Percentiles rank a stretch among this genome's conserved stretches.
Conservation (phyloP, 2,797 vertebrate genomes). For the Acrocephalus scirpaceus region DNA sequence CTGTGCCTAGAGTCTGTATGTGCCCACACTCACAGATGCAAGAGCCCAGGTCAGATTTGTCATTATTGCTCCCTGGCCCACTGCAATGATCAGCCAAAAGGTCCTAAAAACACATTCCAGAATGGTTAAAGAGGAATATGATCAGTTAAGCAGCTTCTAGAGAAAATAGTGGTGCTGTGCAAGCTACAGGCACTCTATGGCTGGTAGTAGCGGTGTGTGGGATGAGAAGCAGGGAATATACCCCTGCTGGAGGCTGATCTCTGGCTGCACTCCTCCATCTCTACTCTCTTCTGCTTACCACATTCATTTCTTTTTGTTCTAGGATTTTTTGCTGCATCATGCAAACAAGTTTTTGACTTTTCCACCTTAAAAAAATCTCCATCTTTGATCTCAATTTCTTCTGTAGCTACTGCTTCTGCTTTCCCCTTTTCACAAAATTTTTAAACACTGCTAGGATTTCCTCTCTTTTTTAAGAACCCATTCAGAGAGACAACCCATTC, state of each 20-base stretch:
- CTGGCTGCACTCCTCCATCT: not conserved
- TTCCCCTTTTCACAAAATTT: not conserved
- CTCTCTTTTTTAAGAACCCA: not conserved
- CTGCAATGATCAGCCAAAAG: not conserved
- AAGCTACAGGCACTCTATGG: not conserved
- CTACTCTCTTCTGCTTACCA: not conserved
- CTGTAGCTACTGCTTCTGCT: not conserved
- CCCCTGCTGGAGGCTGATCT: not conserved
- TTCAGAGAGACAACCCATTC: not conserved
- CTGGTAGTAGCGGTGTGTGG: not conserved
- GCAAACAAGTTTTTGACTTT: not conserved
- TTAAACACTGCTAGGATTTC: not conserved
- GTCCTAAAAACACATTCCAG: not conserved
- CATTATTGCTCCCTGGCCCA: not conserved
- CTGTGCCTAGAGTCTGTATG: rapidly evolving
- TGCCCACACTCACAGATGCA: not conserved
- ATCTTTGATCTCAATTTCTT: not conserved
- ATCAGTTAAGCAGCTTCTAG: not conserved
- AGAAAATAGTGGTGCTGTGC: not conserved
- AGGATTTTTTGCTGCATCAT: not conserved
- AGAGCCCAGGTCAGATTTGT: not conserved
- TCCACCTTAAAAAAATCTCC: not conserved
- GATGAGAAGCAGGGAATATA: not conserved
- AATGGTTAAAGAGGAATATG: not conserved
- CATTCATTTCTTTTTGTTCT: not conserved